Base-by-base conservation (phyloP, 2,888 invertebrate species). In the Lissocephala sabroskyi region DNA sequence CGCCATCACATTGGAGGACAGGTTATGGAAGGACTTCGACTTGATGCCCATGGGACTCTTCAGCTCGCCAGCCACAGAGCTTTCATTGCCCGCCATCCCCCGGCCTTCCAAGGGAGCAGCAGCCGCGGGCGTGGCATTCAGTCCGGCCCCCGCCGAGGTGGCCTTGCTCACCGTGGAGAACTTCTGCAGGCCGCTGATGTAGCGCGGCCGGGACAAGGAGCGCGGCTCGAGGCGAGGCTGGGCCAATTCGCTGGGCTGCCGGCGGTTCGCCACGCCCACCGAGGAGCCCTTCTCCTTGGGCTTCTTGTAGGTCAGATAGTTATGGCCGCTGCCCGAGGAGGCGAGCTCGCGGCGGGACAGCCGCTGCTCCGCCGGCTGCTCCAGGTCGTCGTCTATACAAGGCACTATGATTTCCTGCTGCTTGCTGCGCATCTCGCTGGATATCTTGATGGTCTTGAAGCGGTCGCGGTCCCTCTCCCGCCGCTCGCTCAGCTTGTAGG, bases 21-120 rank as follows among this genome's bases (percentile, higher is more conserved):
- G 61, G 58, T 84, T 85, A 51, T 84, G 83, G 73, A 84, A 83
- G 16, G 84, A 85, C 52, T 85, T 84, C 4, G 84, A 82, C 65
- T 85, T 85, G 13, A 79, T 79, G 35, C 84, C 84, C 83, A 85
- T 82, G 3, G 84, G 83, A 58, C 83, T 83, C 49, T 83, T 83
- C 1, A 84, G 53, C 28, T 82, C 81, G 7, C 43, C 52, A 26
- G 10, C 10, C 32, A 13, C 54, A 9, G 45, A 23, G 7, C 52
- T 35, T n/a, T n/a, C n/a, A n/a, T n/a, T n/a, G n/a, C n/a, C n/a
- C n/a, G n/a, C n/a, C n/a, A n/a, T n/a, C n/a, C n/a, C n/a, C n/a
- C n/a, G n/a, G n/a, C n/a, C n/a, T n/a, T n/a, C n/a, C n/a, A n/a
- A n/a, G 2, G 62, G 49, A 13, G 42, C 37, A 23, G 48, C 39